Evolutionary conservation across 2,113 vertebrate species (phyloP).

Genomic region (Chlamydotis undulata): DNA sequence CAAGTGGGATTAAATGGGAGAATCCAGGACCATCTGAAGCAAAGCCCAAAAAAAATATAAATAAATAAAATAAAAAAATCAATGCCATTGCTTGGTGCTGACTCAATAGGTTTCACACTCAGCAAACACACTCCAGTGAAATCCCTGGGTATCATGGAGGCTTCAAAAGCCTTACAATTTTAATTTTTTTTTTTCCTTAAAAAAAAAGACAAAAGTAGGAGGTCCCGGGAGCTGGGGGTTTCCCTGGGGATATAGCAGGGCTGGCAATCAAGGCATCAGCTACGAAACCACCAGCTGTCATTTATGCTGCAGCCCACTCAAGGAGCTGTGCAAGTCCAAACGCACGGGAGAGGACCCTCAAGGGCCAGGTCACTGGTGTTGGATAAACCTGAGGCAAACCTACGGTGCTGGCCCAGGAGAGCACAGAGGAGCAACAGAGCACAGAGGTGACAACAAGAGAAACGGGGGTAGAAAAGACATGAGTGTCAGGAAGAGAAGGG

Average conservation of each 20-base stretch:
- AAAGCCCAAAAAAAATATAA: not conserved
- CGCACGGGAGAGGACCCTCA: accelerated
- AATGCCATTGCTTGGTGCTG: accelerated
- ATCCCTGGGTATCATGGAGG: not conserved
- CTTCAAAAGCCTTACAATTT: not conserved
- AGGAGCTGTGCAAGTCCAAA: not conserved
- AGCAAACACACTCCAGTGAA: not conserved
- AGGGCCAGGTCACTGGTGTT: not conserved
- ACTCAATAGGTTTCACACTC: not conserved
- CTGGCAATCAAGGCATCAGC: not conserved
- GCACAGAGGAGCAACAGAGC: not conserved
- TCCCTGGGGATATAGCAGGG: not conserved
- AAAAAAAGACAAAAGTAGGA: no score
- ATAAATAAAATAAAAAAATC: not conserved
- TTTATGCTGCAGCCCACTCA: not conserved
- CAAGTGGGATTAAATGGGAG: not conserved
- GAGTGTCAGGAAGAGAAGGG: not conserved
- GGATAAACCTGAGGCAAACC: not conserved
- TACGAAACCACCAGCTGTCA: not conserved
- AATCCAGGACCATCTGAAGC: not conserved
- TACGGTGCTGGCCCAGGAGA: accelerated
- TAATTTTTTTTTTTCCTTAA: no score
- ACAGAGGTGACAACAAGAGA: not conserved
- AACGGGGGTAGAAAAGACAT: not conserved
- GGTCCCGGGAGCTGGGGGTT: no score